Evolutionary conservation across 1,140 invertebrate genomes (phyloP).

Genomic region (Drosophila bocki): DNA sequence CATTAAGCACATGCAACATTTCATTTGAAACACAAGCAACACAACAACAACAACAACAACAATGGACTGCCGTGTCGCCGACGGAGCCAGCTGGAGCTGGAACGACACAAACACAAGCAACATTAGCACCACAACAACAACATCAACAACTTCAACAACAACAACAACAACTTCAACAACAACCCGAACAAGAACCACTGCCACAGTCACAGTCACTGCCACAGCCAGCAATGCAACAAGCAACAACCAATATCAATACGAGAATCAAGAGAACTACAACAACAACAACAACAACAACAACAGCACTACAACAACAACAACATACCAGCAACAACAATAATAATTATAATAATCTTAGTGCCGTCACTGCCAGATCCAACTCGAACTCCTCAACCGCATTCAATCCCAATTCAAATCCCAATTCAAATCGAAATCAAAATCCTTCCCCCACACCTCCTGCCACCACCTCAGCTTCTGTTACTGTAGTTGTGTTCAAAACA

Average conservation of each 20-base stretch:
- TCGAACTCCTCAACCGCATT: constrained; percentile 26
- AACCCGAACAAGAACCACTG: constrained; percentile 29
- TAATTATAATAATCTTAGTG: constrained; percentile 44
- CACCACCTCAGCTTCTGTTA: constrained; percentile 81
- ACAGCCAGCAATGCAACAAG: constrained; percentile 20
- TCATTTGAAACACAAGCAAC: constrained; percentile 56
- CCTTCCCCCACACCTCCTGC: constrained; percentile 40
- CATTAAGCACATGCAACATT: constrained; percentile 40
- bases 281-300: constrained; percentile 15
- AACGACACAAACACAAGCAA: constrained; percentile 44
- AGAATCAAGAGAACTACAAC: constrained; percentile 29
- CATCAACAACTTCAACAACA: constrained; percentile 14
- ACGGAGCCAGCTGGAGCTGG: constrained; percentile 41
- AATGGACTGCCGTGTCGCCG: constrained; percentile 75
- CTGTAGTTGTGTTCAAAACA: constrained; percentile 85
- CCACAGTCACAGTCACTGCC: constrained; percentile 37
- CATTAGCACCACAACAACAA: constrained; percentile 37
- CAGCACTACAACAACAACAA: constrained; percentile 19
- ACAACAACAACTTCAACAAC: constrained; percentile 17
- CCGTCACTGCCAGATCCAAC: constrained; percentile 45
- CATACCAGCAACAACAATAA: constrained; percentile 46
- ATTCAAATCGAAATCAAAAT: constrained; percentile 12
- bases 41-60: constrained; percentile 65
- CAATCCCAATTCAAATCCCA: neutral
- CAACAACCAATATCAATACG: constrained; percentile 22